Conservation (phyloP, 2,797 vertebrate genomes). For the Dryobates pubescens region DNA sequence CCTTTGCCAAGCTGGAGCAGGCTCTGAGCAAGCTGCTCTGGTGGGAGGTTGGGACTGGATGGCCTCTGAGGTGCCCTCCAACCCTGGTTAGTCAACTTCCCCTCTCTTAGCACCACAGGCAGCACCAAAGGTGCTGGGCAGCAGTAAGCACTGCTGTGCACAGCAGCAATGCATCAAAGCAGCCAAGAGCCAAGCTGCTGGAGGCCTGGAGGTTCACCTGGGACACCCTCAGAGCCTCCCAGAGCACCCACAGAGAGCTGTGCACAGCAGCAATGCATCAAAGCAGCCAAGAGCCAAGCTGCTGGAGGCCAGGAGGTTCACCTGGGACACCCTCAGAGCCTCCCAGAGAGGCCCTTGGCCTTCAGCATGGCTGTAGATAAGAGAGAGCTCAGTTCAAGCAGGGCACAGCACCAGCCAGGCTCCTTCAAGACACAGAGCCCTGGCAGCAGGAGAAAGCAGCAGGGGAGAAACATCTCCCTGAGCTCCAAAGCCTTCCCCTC, state of each 20-base stretch:
- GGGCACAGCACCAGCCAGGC: neutral
- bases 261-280: neutral
- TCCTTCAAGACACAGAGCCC: neutral
- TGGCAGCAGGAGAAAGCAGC: neutral
- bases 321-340: neutral
- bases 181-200: neutral
- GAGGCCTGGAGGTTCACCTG: too few species aligned
- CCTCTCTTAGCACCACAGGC: neutral
- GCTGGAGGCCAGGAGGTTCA: too few species aligned
- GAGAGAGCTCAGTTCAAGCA: neutral
- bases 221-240: neutral
- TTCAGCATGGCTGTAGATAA: neutral
- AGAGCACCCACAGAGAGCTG: neutral
- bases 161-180: neutral
- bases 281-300: neutral
- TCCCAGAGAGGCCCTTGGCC: neutral
- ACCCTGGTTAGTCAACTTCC: neutral
- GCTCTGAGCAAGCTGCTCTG: too few species aligned
- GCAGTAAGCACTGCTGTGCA: too few species aligned
- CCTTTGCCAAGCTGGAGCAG: too few species aligned
- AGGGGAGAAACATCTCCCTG: neutral
- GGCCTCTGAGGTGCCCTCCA: too few species aligned
- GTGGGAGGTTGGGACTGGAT: neutral
- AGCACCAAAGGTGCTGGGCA: neutral
- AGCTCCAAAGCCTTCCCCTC: neutral